Evolutionary conservation across 2,113 vertebrate genomes (phyloP).

Genomic region (Lasiurus borealis): DNA sequence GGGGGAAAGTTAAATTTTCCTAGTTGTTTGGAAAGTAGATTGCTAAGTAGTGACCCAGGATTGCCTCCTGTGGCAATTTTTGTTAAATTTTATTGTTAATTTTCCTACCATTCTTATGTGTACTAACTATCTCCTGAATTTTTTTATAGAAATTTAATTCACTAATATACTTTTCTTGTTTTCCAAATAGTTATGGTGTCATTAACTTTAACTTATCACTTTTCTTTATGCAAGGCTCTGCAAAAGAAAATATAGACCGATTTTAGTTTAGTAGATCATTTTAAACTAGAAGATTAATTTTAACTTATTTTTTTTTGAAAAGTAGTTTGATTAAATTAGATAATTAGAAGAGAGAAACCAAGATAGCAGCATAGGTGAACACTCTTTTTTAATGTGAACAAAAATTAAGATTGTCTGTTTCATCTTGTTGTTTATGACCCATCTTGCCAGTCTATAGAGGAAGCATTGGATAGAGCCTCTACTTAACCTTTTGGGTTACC

Average conservation of each 20-base stretch:
- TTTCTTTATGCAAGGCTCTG: background rate
- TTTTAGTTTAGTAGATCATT: background rate
- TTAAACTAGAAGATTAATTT: background rate
- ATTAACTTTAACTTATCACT: constrained; percentile 30
- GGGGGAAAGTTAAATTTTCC: background rate
- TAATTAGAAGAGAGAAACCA: too few species aligned
- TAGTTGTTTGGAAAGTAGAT: background rate
- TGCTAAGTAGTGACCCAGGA: background rate
- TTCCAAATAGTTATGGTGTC: background rate
- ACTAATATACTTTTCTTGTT: background rate
- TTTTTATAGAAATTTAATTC: constrained; percentile 44
- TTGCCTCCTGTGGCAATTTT: background rate
- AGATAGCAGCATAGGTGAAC: too few species aligned
- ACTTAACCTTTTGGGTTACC: background rate
- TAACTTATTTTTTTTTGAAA: background rate
- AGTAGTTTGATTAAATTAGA: background rate
- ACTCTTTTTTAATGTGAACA: background rate
- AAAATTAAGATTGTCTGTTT: background rate
- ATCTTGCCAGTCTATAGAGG: background rate
- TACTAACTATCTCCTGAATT: background rate
- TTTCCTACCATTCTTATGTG: background rate
- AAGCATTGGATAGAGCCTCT: background rate
- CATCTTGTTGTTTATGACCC: background rate
- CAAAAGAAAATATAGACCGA: background rate
- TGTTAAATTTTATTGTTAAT: background rate